phyloP scores from a whole-genome alignment of 2,888 invertebrate species.

The Eristalinus aeneus region DNA sequence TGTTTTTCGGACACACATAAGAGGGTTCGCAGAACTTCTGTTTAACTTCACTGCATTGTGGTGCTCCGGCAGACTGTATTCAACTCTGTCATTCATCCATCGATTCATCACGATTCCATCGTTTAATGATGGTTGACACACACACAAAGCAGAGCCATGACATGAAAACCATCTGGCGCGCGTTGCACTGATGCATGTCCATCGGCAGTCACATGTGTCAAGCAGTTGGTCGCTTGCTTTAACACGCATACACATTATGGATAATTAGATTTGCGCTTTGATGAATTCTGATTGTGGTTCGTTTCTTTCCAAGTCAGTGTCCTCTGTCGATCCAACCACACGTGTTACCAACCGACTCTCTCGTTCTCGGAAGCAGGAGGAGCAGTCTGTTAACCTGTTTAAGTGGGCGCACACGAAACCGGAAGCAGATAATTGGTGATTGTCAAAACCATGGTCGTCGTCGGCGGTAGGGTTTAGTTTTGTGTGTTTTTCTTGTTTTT shows the following conservation, averaged over 20 bases:
- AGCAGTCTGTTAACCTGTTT: slow-evolving; percentile 57
- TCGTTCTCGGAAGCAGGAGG: background rate
- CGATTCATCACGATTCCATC: slow-evolving; percentile 35
- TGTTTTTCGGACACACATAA: background rate
- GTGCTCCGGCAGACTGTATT: background rate
- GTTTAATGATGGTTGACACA: slow-evolving; percentile 45
- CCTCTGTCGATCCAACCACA: background rate
- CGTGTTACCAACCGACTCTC: background rate
- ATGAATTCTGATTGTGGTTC: slow-evolving; percentile 19
- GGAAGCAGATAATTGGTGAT: slow-evolving; percentile 69
- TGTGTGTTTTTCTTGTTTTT: slow-evolving; percentile 15
- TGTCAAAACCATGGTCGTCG: slow-evolving; percentile 64
- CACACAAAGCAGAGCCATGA: slow-evolving; percentile 1
- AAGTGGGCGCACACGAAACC: slow-evolving; percentile 69
- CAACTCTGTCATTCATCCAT: background rate
- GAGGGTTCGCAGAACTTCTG: background rate
- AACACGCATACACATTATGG: slow-evolving; percentile 54
- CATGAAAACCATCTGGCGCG: slow-evolving; percentile 39
- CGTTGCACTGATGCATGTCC: slow-evolving; percentile 33
- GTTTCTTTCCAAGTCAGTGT: background rate
- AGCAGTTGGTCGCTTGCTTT: slow-evolving; percentile 7
- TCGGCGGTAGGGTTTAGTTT: slow-evolving; percentile 30
- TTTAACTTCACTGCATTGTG: background rate
- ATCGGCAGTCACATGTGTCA: slow-evolving; percentile 54
- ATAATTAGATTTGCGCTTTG: slow-evolving; percentile 62